phyloP scores from a whole-genome alignment of 23 tunicate species.

The Halocynthia aurantium region DNA sequence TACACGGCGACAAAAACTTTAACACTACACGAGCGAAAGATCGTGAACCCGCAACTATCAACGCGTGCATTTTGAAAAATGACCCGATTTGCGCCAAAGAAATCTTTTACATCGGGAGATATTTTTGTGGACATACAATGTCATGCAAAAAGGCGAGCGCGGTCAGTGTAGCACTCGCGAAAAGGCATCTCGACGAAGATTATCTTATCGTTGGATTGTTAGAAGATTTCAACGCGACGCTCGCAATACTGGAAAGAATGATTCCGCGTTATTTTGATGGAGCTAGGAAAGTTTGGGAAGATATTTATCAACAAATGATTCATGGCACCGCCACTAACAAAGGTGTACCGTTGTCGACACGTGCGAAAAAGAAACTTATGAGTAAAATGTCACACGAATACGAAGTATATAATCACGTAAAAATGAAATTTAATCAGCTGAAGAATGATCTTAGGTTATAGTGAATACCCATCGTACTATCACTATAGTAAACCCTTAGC shows the following conservation, averaged over 20 bases:
- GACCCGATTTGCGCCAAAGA: conserved; percentile 37
- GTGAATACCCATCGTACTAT: too few species aligned
- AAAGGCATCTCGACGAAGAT: conserved; percentile 41
- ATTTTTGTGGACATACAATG: conserved; percentile 67
- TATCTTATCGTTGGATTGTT: conserved; percentile 59
- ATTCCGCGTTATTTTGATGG: conserved; percentile 57
- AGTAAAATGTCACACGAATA: too few species aligned
- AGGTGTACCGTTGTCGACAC: too few species aligned
- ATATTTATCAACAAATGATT: neutral
- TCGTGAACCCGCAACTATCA: conserved; percentile 28
- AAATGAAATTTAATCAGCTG: too few species aligned
- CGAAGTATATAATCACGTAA: too few species aligned
- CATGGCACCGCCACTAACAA: too few species aligned
- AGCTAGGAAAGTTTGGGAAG: conserved; percentile 29
- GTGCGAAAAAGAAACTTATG: too few species aligned
- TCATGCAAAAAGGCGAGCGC: conserved; percentile 35
- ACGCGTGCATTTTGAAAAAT: conserved; percentile 58
- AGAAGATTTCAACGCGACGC: conserved; percentile 72
- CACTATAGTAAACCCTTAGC: too few species aligned
- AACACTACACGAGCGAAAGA: conserved; percentile 4
- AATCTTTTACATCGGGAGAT: conserved; percentile 76
- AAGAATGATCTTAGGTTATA: too few species aligned
- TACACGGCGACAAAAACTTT: conserved; percentile 31
- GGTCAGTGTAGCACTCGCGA: conserved; percentile 53
- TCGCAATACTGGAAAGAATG: conserved; percentile 63